These are phyloP conservation scores for Trichoplusia ni DNA, from an alignment of 1,140 invertebrate genomes.

Conservation along the genomic window DNA sequence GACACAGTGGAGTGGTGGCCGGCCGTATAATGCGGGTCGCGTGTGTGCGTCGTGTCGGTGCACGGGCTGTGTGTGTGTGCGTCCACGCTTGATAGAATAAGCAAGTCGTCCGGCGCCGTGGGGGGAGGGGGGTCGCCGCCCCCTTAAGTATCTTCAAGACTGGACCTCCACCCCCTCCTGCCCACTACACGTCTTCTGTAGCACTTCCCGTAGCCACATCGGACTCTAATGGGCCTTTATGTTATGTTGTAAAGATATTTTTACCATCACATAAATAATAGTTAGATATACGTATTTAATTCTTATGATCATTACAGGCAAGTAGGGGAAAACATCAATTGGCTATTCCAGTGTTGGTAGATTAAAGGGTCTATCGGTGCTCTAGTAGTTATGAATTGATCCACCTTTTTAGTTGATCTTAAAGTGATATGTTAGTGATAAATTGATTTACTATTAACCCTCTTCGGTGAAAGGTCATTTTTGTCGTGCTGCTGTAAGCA, in stretches of 20 bases:
- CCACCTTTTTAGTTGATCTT: too few species aligned
- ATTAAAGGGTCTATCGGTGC: too few species aligned
- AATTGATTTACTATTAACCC: too few species aligned
- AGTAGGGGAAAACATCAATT: too few species aligned
- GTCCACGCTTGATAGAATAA: constrained; percentile 81
- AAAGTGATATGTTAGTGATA: too few species aligned
- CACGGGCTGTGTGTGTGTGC: constrained; percentile 57
- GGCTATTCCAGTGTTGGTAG: too few species aligned
- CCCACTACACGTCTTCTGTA: constrained; percentile 79
- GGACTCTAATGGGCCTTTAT: constrained; percentile 72
- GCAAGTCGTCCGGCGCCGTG: constrained; percentile 76
- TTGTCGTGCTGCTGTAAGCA: too few species aligned
- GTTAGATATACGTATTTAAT: constrained; percentile 13
- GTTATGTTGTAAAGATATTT: constrained; percentile 57
- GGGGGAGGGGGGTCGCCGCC: constrained; percentile 42
- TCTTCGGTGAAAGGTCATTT: too few species aligned
- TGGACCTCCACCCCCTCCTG: constrained; percentile 74
- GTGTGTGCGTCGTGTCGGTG: constrained; percentile 61
- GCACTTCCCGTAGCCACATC: constrained; percentile 75
- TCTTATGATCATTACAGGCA: too few species aligned
- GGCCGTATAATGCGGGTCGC: constrained; percentile 73
- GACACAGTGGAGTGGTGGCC: constrained; percentile 82
- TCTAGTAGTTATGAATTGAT: too few species aligned
- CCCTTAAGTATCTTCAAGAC: constrained; percentile 73
- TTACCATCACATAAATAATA: constrained; percentile 44